Conservation (phyloP, 2,797 vertebrate genomes). For the Oophaga sylvatica region DNA sequence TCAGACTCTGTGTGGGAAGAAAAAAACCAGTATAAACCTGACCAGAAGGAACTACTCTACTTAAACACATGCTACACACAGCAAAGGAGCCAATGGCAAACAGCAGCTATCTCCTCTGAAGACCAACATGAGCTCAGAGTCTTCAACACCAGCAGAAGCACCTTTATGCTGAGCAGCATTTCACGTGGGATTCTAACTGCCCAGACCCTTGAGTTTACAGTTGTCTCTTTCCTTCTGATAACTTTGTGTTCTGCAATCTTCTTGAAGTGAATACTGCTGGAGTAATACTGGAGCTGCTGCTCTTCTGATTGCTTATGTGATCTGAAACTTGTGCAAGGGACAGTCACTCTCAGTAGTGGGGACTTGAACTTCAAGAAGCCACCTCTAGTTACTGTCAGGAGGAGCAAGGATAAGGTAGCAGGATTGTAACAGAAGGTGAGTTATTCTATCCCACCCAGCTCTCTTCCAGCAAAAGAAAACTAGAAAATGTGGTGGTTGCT, state of each 20-base stretch:
- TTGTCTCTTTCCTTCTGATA: conserved; percentile 51
- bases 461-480: not conserved
- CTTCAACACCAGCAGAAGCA: not conserved
- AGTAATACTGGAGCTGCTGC: conserved; percentile 45
- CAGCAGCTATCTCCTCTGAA: conserved; percentile 19
- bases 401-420: conserved; percentile 38
- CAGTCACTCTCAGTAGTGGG: conserved; percentile 35
- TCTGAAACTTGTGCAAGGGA: conserved; percentile 20
- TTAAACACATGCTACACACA: conserved; percentile 39
- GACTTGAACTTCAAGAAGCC: conserved; percentile 30
- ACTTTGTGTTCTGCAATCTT: conserved; percentile 42
- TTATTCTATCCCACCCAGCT: conserved; percentile 17
- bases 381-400: conserved; percentile 42
- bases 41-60: conserved; percentile 37
- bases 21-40: conserved; percentile 18
- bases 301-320: conserved; percentile 38
- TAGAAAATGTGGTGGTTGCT: not conserved
- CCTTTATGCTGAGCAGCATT: conserved; percentile 25
- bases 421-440: conserved; percentile 47
- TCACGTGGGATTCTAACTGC: conserved; percentile 48
- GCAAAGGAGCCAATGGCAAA: conserved; percentile 61
- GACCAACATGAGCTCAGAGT: conserved; percentile 42
- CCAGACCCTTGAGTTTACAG: conserved; percentile 50
- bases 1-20: conserved; percentile 42
- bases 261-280: conserved; percentile 32